Percentiles rank a stretch among this genome's conserved stretches.
Conservation (phyloP, 2,797 vertebrate species). For the Rallus crepitans region DNA sequence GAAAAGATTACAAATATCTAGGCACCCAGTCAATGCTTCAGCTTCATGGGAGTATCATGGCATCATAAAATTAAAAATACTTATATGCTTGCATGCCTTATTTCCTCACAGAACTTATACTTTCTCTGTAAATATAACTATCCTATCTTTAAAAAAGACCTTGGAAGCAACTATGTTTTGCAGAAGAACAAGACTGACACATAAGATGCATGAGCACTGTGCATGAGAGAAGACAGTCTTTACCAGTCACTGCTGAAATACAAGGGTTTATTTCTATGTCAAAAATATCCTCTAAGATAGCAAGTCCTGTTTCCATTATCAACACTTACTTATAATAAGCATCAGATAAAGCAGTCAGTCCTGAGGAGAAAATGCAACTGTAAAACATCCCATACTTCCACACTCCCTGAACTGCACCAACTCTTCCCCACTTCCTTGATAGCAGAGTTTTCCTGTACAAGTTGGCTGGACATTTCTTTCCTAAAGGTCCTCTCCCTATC, state of each 20-base stretch:
- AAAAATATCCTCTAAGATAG: neutral
- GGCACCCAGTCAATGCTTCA: neutral
- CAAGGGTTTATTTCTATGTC: neutral
- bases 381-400: neutral
- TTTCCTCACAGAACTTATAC: neutral
- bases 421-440: neutral
- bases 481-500: neutral
- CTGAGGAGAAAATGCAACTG: neutral
- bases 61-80: neutral
- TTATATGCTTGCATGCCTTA: no score
- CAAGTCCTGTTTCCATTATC: neutral
- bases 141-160: neutral
- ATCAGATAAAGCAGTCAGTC: neutral
- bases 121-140: neutral
- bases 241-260: neutral
- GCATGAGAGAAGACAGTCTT: neutral
- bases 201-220: rapidly evolving
- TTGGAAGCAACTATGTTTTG: neutral
- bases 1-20: neutral
- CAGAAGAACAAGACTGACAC: neutral
- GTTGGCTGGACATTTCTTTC: neutral
- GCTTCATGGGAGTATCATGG: neutral
- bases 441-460: neutral
- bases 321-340: neutral
- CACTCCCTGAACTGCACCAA: neutral